Evolutionary conservation across 2,888 invertebrate species (phyloP).

Genomic region (Harmothoe impar): DNA sequence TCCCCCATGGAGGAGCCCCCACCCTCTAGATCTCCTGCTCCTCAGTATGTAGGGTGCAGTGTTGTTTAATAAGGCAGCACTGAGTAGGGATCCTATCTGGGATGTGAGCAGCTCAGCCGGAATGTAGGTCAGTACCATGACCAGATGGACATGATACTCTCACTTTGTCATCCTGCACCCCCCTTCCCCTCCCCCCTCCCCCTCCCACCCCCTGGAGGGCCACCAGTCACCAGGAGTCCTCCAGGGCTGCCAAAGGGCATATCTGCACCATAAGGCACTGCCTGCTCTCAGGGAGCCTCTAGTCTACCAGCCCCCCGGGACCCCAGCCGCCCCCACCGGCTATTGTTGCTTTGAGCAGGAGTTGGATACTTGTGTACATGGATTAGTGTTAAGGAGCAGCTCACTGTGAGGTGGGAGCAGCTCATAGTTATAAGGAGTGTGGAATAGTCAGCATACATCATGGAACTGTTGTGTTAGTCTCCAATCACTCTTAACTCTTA

Average conservation of each 20-base stretch:
- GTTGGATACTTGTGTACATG: too few relatives aligned
- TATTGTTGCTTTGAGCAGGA: too few relatives aligned
- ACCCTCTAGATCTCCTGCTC: too few relatives aligned
- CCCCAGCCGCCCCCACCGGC: neutral
- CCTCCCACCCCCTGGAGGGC: neutral
- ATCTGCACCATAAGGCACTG: neutral
- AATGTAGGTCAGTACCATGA: slow-evolving; percentile 12
- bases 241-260: too few relatives aligned
- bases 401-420: too few relatives aligned
- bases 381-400: too few relatives aligned
- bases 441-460: too few relatives aligned
- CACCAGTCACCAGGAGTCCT: too few relatives aligned
- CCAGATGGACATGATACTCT: slow-evolving; percentile 22
- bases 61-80: neutral
- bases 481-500: too few relatives aligned
- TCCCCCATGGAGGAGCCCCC: too few relatives aligned
- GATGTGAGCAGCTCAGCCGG: slow-evolving; percentile 17
- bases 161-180: neutral
- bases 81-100: neutral
- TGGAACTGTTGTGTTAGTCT: too few relatives aligned
- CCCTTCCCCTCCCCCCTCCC: neutral
- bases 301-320: neutral
- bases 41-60: neutral
- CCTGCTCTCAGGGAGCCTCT: neutral
- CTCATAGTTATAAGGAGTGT: too few relatives aligned